These are phyloP conservation scores for Sicus ferrugineus DNA, from an alignment of 2,888 invertebrate genomes.

Conservation along the genomic window DNA sequence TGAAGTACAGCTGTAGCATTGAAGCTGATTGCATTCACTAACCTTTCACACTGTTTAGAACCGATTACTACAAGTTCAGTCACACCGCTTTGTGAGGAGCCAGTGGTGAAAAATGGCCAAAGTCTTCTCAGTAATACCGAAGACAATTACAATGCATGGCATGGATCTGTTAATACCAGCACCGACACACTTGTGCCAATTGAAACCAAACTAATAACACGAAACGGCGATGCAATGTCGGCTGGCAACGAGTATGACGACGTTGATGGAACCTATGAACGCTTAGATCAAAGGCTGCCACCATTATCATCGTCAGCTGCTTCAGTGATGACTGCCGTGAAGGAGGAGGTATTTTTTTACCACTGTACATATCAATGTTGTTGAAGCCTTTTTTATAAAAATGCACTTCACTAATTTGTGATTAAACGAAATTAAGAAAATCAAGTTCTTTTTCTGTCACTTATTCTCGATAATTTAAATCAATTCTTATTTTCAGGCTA, in stretches of 20 bases:
- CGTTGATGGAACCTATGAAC: constrained; percentile 26
- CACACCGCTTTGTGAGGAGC: neutral
- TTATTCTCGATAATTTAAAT: no score
- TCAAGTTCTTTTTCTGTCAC: no score
- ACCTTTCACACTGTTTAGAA: constrained; percentile 1
- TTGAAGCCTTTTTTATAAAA: no score
- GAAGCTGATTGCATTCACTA: no score
- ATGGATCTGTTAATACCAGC: constrained; percentile 65
- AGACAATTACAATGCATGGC: constrained; percentile 47
- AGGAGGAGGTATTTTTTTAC: constrained; percentile 32
- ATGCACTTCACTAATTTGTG: no score
- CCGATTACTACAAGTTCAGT: neutral
- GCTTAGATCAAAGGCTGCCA: neutral
- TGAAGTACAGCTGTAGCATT: neutral
- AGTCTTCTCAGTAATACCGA: neutral
- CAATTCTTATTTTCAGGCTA: constrained; percentile 25
- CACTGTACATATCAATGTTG: neutral
- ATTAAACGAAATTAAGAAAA: no score
- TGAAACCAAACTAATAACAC: constrained; percentile 37
- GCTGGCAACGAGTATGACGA: constrained; percentile 28
- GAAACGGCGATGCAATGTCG: neutral
- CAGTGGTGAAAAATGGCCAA: constrained; percentile 11
- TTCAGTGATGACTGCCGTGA: constrained; percentile 20
- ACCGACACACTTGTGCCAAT: constrained; percentile 65
- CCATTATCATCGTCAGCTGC: neutral